These are phyloP conservation scores for Planococcus citri DNA, from an alignment of 1,140 invertebrate genomes.

Conservation along the genomic window DNA sequence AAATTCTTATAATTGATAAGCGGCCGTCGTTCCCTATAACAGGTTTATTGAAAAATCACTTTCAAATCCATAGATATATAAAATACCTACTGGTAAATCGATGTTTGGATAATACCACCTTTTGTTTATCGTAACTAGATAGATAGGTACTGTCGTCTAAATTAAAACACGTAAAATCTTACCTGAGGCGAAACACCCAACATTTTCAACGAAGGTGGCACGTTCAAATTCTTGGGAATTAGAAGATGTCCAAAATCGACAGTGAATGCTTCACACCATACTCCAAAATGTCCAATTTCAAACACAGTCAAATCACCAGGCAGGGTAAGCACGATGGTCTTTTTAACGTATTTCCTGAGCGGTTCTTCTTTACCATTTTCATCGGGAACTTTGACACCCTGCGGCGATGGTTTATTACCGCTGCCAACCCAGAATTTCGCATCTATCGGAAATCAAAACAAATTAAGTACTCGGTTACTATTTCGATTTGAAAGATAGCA, in stretches of 20 bases:
- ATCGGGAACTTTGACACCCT: constrained; percentile 69
- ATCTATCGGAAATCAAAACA: constrained; percentile 41
- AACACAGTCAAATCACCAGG: constrained; percentile 67
- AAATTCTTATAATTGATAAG: not conserved
- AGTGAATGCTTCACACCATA: constrained; percentile 77
- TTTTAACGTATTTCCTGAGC: constrained; percentile 61
- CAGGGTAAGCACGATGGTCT: constrained; percentile 73
- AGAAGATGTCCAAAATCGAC: constrained; percentile 79
- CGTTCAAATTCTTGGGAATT: constrained; percentile 57
- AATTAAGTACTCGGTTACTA: not conserved
- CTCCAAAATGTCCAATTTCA: constrained; percentile 72
- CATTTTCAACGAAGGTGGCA: constrained; percentile 84
- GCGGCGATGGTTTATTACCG: constrained; percentile 58
- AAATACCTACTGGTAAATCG: no score
- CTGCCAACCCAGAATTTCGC: constrained; percentile 82
- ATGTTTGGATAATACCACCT: no score
- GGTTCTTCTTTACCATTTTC: constrained; percentile 77
- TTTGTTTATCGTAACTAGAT: no score
- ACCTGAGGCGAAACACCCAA: constrained; percentile 85
- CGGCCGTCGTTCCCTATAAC: not conserved
- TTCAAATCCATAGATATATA: not conserved
- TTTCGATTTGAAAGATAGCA: not conserved
- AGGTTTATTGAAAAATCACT: not conserved
- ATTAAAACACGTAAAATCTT: constrained; percentile 32
- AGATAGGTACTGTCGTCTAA: no score